Percentiles rank a stretch among this genome's conserved stretches.
Evolutionary conservation across 2,888 invertebrate genomes (phyloP).

Genomic region (Mongoloraphidia duomilia): DNA sequence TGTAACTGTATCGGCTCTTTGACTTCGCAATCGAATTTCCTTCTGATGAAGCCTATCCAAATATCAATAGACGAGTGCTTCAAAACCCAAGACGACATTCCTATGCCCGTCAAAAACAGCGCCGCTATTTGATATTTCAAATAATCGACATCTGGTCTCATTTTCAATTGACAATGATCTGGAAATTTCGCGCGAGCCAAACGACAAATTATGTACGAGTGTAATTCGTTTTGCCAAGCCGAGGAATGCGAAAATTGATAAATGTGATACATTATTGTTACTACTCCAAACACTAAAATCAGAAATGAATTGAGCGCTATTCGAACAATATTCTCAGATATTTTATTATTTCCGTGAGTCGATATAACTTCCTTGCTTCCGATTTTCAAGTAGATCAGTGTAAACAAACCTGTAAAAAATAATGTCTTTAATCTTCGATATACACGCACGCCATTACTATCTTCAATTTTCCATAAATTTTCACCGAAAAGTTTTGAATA

Average conservation of each 20-base stretch:
- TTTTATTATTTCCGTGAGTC: conserved; percentile 69
- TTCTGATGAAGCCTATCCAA: conserved; percentile 74
- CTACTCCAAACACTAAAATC: conserved; percentile 60
- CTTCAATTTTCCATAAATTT: too few species aligned
- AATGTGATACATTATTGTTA: conserved; percentile 69
- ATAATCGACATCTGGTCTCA: conserved; percentile 68
- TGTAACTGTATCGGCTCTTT: conserved; percentile 55
- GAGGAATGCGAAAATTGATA: conserved; percentile 65
- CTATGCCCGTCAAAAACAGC: conserved; percentile 69
- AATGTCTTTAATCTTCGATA: too few species aligned
- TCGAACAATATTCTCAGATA: conserved; percentile 71
- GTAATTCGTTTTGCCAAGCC: conserved; percentile 62
- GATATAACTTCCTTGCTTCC: conserved; percentile 75
- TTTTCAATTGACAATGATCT: conserved; percentile 47
- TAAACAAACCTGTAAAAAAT: conserved; percentile 50
- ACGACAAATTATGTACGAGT: conserved; percentile 52
- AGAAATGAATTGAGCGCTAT: conserved; percentile 70
- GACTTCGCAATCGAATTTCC: conserved; percentile 52
- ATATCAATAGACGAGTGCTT: conserved; percentile 68
- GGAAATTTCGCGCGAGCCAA: conserved; percentile 11
- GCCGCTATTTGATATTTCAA: conserved; percentile 69
- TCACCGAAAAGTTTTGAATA: too few species aligned
- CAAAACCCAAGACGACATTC: conserved; percentile 93
- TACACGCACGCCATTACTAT: too few species aligned
- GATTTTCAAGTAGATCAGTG: conserved; percentile 64